Evolutionary conservation across 2,113 vertebrate species (phyloP).

Genomic region (Clinocottus analis): DNA sequence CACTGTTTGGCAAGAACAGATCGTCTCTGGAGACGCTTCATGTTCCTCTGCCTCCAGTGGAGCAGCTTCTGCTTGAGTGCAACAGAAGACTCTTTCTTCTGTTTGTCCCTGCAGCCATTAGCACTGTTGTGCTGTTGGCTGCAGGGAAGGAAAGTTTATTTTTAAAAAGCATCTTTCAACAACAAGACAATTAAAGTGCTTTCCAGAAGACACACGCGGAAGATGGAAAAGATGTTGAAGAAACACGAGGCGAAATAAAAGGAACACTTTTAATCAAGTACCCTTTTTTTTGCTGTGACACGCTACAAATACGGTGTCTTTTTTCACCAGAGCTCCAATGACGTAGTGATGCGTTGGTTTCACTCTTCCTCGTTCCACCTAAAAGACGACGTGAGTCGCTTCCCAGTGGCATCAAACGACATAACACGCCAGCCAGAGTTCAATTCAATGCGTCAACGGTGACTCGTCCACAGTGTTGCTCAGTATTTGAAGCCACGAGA

Average conservation of each 20-base stretch:
- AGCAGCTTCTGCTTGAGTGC: conserved; percentile 8
- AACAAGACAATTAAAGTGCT: background rate
- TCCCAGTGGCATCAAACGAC: too few species aligned
- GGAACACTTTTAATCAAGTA: background rate
- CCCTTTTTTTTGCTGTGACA: too few species aligned
- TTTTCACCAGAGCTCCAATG: too few species aligned
- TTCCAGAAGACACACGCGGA: background rate
- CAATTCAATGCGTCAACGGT: too few species aligned
- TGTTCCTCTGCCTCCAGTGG: conserved; percentile 1
- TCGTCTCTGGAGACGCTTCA: conserved; percentile 30
- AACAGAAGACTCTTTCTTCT: background rate
- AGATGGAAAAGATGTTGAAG: background rate
- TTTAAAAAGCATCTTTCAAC: background rate
- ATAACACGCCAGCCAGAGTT: too few species aligned
- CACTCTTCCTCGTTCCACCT: too few species aligned
- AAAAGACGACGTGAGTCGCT: too few species aligned
- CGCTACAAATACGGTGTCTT: too few species aligned
- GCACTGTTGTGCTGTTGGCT: too few species aligned
- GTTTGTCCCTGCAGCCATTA: background rate
- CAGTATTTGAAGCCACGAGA: too few species aligned
- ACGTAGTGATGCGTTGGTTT: too few species aligned
- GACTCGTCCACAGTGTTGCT: too few species aligned
- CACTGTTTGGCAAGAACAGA: conserved; percentile 50
- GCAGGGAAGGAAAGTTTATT: background rate
- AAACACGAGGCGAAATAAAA: background rate